These are phyloP conservation scores for Tachysurus fulvidraco DNA, from an alignment of 2,113 vertebrate species.

Conservation along the genomic window DNA sequence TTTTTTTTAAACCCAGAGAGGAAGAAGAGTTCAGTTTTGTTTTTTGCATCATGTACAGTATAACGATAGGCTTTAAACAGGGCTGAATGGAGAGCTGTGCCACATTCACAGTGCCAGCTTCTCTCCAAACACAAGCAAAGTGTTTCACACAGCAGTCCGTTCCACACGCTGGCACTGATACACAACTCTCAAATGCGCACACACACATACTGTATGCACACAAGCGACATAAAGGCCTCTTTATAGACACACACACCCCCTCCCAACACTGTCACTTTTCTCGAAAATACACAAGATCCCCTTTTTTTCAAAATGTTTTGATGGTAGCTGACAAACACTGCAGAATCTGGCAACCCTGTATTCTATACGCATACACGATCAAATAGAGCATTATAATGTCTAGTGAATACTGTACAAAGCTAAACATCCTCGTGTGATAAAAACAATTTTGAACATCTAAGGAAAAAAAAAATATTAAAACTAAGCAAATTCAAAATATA, in stretches of 20 bases:
- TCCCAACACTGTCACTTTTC: conserved; percentile 35
- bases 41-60: not conserved
- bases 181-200: conserved; percentile 47
- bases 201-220: conserved; percentile 46
- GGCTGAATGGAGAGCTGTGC: conserved; percentile 27
- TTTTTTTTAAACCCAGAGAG: not conserved
- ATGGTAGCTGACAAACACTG: not conserved
- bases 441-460: not conserved
- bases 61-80: not conserved
- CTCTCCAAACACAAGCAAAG: conserved; percentile 54
- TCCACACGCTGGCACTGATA: conserved; percentile 51
- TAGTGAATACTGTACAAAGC: not conserved
- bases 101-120: conserved; percentile 41
- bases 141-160: conserved; percentile 64
- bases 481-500: not conserved
- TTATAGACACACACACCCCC: conserved; percentile 58
- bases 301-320: not conserved
- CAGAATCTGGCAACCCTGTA: not conserved
- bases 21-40: not conserved
- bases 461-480: not conserved
- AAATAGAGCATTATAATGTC: not conserved
- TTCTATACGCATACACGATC: not conserved
- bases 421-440: not conserved
- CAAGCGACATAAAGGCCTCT: conserved; percentile 68
- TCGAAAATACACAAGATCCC: conserved; percentile 33